Conservation (phyloP, 2,888 invertebrate species). For the Andrena fulva region DNA sequence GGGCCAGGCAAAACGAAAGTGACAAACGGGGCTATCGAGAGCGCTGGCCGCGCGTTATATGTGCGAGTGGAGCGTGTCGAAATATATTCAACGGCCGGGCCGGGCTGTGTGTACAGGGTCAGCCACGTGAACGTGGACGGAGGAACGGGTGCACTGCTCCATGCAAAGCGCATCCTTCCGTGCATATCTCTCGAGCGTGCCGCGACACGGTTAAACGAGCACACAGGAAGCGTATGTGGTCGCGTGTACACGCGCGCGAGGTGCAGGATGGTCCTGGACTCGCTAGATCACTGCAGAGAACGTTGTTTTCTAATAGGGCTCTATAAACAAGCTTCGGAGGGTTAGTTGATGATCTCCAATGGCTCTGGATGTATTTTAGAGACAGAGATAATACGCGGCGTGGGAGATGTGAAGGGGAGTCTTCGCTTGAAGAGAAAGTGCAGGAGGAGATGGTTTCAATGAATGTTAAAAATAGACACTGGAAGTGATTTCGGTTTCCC, state of each 20-base stretch:
- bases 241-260: not conserved
- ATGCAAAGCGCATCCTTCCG: constrained; percentile 57
- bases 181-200: constrained; percentile 48
- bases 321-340: not conserved
- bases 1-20: constrained; percentile 38
- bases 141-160: constrained; percentile 10
- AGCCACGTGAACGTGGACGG: constrained; percentile 4
- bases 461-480: no score
- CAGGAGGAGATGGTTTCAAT: no score
- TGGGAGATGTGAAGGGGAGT: no score
- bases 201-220: constrained; percentile 18
- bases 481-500: no score
- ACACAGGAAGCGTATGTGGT: not conserved
- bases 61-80: constrained; percentile 55
- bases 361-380: no score
- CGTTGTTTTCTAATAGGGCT: not conserved
- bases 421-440: no score
- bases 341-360: no score
- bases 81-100: constrained; percentile 53
- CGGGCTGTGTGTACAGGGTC: constrained; percentile 17
- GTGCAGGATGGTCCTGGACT: not conserved
- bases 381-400: no score
- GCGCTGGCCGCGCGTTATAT: constrained; percentile 46
- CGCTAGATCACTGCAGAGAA: not conserved
- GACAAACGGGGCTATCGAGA: constrained; percentile 56